Percentiles rank a stretch among this genome's conserved stretches.
Conservation (phyloP, 2,888 invertebrate genomes). For the Acanthosepion pharaonis region DNA sequence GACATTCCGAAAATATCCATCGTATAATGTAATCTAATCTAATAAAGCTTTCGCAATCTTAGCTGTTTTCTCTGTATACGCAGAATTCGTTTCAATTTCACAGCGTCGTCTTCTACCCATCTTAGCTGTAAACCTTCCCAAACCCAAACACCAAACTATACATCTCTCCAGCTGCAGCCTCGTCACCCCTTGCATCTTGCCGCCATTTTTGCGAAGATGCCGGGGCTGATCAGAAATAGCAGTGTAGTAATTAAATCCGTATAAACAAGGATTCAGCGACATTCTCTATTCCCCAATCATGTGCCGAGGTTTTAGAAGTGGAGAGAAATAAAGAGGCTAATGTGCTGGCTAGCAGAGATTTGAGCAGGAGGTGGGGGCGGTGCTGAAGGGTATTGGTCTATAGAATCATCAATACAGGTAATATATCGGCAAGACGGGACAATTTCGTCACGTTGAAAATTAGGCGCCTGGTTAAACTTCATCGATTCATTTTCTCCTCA, state of each 20-base stretch:
- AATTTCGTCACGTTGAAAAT: conserved; percentile 3
- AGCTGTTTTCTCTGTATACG: neutral
- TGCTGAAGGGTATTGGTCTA: neutral
- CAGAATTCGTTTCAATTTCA: neutral
- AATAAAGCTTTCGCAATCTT: neutral
- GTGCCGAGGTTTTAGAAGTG: neutral
- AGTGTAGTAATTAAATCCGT: neutral
- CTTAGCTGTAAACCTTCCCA: neutral
- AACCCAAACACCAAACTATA: neutral
- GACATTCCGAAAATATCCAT: neutral
- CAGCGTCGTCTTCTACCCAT: neutral
- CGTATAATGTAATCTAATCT: neutral
- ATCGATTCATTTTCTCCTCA: neutral
- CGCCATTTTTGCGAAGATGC: neutral
- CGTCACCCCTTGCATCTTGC: neutral
- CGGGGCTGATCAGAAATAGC: neutral
- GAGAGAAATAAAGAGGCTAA: conserved; percentile 7
- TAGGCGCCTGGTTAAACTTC: neutral
- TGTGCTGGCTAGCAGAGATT: neutral
- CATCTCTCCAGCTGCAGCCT: neutral
- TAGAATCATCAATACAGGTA: neutral
- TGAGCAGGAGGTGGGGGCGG: neutral
- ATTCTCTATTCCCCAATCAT: neutral
- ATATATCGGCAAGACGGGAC: neutral
- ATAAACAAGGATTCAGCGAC: neutral